Evolutionary conservation across 2,888 invertebrate species (phyloP), one percentile per base, ranked within the genome.

Genomic region (Teleogryllus oceanicus): DNA sequence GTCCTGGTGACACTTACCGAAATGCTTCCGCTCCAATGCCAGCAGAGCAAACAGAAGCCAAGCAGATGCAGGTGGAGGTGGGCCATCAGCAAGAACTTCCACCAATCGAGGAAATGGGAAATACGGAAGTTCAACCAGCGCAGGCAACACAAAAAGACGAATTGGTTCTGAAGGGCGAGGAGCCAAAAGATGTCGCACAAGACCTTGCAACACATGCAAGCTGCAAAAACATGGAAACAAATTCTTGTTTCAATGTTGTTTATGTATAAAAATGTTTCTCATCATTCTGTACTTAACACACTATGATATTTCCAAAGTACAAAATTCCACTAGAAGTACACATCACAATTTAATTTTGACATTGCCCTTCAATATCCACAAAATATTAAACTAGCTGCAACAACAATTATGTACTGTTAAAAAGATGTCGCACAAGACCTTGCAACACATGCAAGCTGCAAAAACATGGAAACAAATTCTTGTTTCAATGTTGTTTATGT

Each of bases 1-100:
- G 37, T 37, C 37, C 37, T 37, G 0, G 37, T 37, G 5, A 1
- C 49, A 87, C 90, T 90, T 87, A 94, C 94, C 90, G 85, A 91
- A 91, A 84, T 90, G 89, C 78, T 88, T 87, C 49, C 92, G 92
- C 86, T 93, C 93, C 82, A 94, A 86, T 0, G 90, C 88, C 24
- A 95, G 87, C 62, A 94, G 88, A 78, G 92, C 91, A 86, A 93
- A 92, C 78, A 94, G 88, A 80, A 94, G 86, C 90, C 91, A 92
- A 4, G 91, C 89, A 13, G 82, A 77, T 21, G 80, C 50, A n/a
- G 81, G 74, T 37, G 80, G 80, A 20, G 62, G 75, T 37, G 62
- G 49, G 13, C 51, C 49, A 13, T 79, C 79, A 49, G 49, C 74
- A 21, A 83, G 78, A 11, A 81, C 79, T n/a, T 82, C 81, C 75